These are phyloP conservation scores for Epirrhoe alternata DNA, from an alignment of 2,888 invertebrate species.

Conservation along the genomic window DNA sequence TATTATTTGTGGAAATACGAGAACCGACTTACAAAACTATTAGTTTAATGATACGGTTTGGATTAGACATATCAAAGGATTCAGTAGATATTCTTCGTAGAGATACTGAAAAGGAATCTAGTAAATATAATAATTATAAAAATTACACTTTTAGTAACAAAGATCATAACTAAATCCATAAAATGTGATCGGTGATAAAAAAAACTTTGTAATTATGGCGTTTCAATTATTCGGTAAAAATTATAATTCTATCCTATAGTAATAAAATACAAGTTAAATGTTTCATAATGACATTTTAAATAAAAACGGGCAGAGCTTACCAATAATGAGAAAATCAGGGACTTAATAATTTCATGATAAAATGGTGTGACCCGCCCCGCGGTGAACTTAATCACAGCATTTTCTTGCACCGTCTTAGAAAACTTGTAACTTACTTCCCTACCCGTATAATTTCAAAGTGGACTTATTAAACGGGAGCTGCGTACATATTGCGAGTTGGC, in stretches of 20 bases:
- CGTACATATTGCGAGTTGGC: slow-evolving; percentile 68
- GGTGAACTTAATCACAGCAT: background rate
- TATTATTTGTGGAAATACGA: slow-evolving; percentile 22
- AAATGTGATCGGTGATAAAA: too few relatives aligned
- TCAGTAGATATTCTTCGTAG: background rate
- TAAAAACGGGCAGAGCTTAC: too few relatives aligned
- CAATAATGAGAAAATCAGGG: too few relatives aligned
- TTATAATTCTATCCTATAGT: too few relatives aligned
- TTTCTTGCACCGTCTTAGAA: background rate
- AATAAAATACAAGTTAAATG: too few relatives aligned
- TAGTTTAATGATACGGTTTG: background rate
- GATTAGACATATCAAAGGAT: background rate
- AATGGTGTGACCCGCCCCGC: background rate
- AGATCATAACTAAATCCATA: too few relatives aligned
- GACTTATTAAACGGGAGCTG: slow-evolving; percentile 57
- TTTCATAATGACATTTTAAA: too few relatives aligned
- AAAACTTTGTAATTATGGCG: too few relatives aligned
- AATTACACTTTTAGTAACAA: too few relatives aligned
- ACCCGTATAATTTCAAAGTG: slow-evolving; percentile 40
- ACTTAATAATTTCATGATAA: background rate
- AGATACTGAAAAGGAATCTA: too few relatives aligned
- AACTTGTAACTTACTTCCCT: slow-evolving; percentile 24
- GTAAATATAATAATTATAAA: too few relatives aligned
- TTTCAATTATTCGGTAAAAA: too few relatives aligned
- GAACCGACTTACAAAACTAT: slow-evolving; percentile 5